phyloP scores from a whole-genome alignment of 2,113 vertebrate species.

The Trachemys scripta region DNA sequence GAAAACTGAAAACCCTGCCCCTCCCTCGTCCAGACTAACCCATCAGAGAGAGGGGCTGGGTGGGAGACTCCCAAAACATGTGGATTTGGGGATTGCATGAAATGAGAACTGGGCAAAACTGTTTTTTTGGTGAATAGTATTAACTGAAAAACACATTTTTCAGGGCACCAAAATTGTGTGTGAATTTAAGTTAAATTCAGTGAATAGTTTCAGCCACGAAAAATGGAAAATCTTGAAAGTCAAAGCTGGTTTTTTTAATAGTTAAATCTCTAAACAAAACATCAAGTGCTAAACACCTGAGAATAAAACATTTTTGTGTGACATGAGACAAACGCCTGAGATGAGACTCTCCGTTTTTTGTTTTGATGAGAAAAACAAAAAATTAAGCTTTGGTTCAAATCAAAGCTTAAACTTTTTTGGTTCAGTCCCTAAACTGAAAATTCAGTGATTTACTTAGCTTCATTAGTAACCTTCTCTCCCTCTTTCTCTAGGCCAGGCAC shows the following conservation, averaged over 20 bases:
- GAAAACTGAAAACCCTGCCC: too few relatives aligned
- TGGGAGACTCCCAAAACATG: too few relatives aligned
- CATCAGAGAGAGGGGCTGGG: too few relatives aligned
- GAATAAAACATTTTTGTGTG: background rate
- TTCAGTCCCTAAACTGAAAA: background rate
- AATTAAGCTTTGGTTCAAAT: background rate
- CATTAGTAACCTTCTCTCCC: background rate
- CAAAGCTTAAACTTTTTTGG: background rate
- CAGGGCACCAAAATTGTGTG: background rate
- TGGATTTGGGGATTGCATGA: background rate
- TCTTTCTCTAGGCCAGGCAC: conserved; percentile 84
- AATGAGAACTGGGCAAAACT: background rate
- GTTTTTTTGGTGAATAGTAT: background rate
- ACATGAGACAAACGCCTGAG: background rate
- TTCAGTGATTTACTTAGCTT: background rate
- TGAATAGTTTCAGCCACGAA: background rate
- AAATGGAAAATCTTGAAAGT: background rate
- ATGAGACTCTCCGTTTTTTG: background rate
- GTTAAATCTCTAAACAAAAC: background rate
- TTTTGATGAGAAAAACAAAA: background rate
- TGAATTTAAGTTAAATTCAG: background rate
- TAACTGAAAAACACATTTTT: background rate
- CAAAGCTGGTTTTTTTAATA: background rate
- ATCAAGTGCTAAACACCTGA: background rate
- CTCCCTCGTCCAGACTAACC: background rate